Percentiles rank a stretch among this genome's conserved stretches.
Conservation (phyloP, 1,140 invertebrate species). For the Anoplolepis gracilipes region DNA sequence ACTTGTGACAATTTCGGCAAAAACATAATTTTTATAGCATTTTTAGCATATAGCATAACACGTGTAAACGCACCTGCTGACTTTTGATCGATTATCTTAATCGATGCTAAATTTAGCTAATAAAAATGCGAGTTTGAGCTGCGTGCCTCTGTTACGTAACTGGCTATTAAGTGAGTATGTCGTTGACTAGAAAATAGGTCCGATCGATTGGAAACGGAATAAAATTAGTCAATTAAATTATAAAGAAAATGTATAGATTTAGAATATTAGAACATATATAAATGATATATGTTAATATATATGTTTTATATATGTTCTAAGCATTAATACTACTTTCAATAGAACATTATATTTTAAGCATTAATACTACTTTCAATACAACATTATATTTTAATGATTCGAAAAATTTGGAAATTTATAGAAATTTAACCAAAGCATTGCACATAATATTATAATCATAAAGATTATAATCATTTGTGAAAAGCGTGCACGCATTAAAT, state of each 20-base stretch:
- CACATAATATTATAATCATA: neutral
- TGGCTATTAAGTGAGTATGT: slow-evolving; percentile 25
- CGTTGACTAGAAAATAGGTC: neutral
- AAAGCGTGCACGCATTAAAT: too few species aligned
- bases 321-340: slow-evolving; percentile 7
- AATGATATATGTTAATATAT: too few species aligned
- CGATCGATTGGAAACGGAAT: slow-evolving; percentile 26
- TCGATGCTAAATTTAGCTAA: slow-evolving; percentile 61
- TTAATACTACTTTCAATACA: too few species aligned
- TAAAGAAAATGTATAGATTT: too few species aligned
- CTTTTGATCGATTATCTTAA: slow-evolving; percentile 44
- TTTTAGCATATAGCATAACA: neutral
- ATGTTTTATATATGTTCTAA: too few species aligned
- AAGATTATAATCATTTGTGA: neutral
- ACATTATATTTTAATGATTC: neutral
- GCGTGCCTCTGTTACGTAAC: slow-evolving; percentile 49
- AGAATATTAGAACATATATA: too few species aligned
- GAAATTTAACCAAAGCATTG: neutral
- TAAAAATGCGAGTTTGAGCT: slow-evolving; percentile 51
- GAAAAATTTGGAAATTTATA: slow-evolving; percentile 4
- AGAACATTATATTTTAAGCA: slow-evolving; percentile 17
- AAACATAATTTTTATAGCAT: slow-evolving; percentile 2
- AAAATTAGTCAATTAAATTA: slow-evolving; percentile 36
- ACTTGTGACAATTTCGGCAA: neutral
- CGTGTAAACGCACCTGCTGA: slow-evolving; percentile 7